Evolutionary conservation across 2,797 vertebrate species (phyloP).

Genomic region (Hozukius guyotensis): DNA sequence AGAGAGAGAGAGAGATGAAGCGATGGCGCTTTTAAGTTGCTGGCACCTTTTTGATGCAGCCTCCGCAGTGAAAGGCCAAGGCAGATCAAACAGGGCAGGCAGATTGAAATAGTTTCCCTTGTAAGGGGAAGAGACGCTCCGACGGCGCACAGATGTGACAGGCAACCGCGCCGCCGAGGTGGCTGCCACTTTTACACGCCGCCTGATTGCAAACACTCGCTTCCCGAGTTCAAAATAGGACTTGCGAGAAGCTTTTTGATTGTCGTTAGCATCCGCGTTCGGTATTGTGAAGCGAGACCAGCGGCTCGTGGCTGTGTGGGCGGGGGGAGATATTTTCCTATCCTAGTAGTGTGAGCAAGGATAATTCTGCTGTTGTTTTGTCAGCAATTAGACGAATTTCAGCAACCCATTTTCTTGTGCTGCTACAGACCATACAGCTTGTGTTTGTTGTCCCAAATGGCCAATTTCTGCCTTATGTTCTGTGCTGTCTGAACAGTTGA

Average conservation of each 20-base stretch:
- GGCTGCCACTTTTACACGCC: constrained; percentile 12
- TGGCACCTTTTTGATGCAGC: constrained; percentile 59
- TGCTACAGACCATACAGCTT: constrained; percentile 59
- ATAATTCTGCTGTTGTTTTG: constrained; percentile 73
- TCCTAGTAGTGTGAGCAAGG: constrained; percentile 33
- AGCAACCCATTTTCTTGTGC: constrained; percentile 63
- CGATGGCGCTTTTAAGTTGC: constrained; percentile 51
- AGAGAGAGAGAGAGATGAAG: neutral
- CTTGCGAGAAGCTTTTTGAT: constrained; percentile 38
- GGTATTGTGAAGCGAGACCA: constrained; percentile 28
- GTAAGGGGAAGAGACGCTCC: constrained; percentile 29
- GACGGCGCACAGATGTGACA: constrained; percentile 37
- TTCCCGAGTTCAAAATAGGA: constrained; percentile 39
- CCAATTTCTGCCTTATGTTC: constrained; percentile 78
- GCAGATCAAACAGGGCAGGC: constrained; percentile 63
- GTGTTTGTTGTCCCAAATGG: constrained; percentile 72
- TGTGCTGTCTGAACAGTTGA: constrained; percentile 67
- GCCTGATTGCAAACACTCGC: constrained; percentile 25
- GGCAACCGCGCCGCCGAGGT: constrained; percentile 31
- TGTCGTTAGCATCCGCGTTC: constrained; percentile 5
- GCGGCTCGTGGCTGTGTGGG: neutral
- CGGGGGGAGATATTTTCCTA: constrained; percentile 28
- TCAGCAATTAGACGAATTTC: constrained; percentile 77
- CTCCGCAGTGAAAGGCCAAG: constrained; percentile 54
- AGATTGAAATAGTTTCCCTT: constrained; percentile 54